Base-by-base conservation (phyloP, 2,888 invertebrate genomes). In the Cantharis rufa region DNA sequence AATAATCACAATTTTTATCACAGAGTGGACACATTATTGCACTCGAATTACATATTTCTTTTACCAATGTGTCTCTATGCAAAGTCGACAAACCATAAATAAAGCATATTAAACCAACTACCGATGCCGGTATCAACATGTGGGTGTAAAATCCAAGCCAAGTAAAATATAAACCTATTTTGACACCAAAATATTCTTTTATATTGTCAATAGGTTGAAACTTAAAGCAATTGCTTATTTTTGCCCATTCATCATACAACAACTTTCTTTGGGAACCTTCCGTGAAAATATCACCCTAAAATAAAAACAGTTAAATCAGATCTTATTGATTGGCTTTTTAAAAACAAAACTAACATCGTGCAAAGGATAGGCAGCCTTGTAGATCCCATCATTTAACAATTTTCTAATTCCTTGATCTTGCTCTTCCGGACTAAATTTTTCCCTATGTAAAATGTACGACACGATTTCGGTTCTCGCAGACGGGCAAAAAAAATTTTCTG, bases 91-190 rank as follows among this genome's bases (percentile, higher is more conserved):
- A 86, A 79, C 92, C 92, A 83, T 91, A 92, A 3, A 93, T 81
- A 81, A 94, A 92, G 84, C 93, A 93, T 16, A 93, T 79, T 16
- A 94, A 84, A 13, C 94, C 94, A 72, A 93, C 88, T 72, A 94
- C 87, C 73, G 94, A 91, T 2, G 94, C 92, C 13, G 94, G 93
- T 81, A 95, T 93, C 74, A 96, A 88, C 94, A 95, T 94, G 85
- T 93, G 92, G 0, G 95, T 95, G 86, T 96, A 96, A 88, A 94
- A 96, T 62, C 95, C 95, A 69, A 95, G 89, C 95, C 95, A 96
- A 13, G 95, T 93, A 88, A 95, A 96, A 87, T 96, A 95, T 75
- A 96, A 89, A 0, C 93, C 95, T 81, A 94, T 91, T 88, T 93
- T 94, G 2, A 93, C 92, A 69, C 94, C 94, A 86, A 94, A 94